phyloP scores from a whole-genome alignment of 2,888 invertebrate genomes.

The Catotricha subobsoleta region DNA sequence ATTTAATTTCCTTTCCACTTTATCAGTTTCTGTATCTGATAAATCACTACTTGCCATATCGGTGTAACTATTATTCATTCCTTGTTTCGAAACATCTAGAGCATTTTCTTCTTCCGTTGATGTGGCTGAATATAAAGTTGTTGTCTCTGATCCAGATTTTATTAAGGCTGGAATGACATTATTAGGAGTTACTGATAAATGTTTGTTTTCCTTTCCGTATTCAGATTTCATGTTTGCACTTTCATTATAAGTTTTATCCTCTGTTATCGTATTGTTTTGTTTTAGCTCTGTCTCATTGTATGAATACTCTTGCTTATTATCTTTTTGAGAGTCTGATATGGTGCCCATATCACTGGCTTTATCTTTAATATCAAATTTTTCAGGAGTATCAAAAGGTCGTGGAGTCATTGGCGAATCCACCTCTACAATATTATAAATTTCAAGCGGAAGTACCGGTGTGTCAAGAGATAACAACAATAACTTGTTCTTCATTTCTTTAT shows the following conservation, averaged over 20 bases:
- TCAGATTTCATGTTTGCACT: neutral
- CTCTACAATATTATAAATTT: neutral
- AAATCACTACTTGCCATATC: conserved; percentile 5
- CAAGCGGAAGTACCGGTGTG: neutral
- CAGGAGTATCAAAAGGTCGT: neutral
- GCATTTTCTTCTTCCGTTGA: neutral
- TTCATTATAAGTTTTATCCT: too few species aligned
- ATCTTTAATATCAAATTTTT: neutral
- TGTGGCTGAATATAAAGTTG: too few species aligned
- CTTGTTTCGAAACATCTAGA: neutral
- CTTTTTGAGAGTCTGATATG: too few species aligned
- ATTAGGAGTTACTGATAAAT: neutral
- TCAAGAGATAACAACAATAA: neutral
- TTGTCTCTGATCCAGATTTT: neutral
- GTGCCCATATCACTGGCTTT: too few species aligned
- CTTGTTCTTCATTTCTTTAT: conserved; percentile 1
- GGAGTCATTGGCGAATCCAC: neutral
- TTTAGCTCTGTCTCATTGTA: too few species aligned
- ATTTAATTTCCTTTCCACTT: neutral
- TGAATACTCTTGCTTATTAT: too few species aligned
- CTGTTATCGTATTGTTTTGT: too few species aligned
- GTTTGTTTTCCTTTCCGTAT: neutral
- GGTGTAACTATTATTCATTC: neutral
- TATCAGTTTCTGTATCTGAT: conserved; percentile 6
- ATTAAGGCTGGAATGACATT: neutral